Evolutionary conservation across 2,888 invertebrate species (phyloP), one percentile per base, ranked within the genome.

Genomic region (Sinodicranocentrus sp.): DNA sequence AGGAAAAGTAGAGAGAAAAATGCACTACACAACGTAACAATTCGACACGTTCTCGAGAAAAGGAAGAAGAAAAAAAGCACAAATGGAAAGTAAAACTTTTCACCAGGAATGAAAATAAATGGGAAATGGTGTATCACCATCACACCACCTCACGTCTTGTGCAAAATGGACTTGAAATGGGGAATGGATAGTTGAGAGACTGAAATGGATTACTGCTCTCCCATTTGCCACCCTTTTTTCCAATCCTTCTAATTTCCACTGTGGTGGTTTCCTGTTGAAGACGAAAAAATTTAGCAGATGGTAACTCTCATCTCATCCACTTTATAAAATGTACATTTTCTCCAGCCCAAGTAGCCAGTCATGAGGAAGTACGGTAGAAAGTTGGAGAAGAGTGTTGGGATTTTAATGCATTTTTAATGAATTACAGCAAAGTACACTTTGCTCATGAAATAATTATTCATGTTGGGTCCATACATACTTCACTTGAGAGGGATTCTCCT

Each of bases 391-490:
- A 61, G 57, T 77, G 65, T 67, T 67, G 59, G 73, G 48, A 59
- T 73, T 82, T 75, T 82, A 82, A 82, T 82, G 82, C 73, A 82
- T 82, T 73, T 82, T 82, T 82, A 82, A 82, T 82, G 82, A 82
- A 82, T 82, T 67, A 82, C 82, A 82, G 82, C 67, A 73, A 68
- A 75, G 73, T 68, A 82, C 73, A 82, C 82, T 82, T 73, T 82
- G 48, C 39, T 48, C 75, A 73, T 82, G 73, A 82, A 75, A 68
- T 75, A 75, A 82, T 82, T 43, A 80, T 80, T 65, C 33, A 33
- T 33, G 19, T 25, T 19, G 19, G 33, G 48, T 48, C 21, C 57
- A 57, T 57, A 6, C n/a, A 48, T 48, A n/a, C 48, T n/a, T 13
- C 39, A 8, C 13, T 39, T 39, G 5, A 5, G 6, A 5, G 13